Conservation (phyloP, 2,797 vertebrate species). For the Halcyon leucocephala region DNA sequence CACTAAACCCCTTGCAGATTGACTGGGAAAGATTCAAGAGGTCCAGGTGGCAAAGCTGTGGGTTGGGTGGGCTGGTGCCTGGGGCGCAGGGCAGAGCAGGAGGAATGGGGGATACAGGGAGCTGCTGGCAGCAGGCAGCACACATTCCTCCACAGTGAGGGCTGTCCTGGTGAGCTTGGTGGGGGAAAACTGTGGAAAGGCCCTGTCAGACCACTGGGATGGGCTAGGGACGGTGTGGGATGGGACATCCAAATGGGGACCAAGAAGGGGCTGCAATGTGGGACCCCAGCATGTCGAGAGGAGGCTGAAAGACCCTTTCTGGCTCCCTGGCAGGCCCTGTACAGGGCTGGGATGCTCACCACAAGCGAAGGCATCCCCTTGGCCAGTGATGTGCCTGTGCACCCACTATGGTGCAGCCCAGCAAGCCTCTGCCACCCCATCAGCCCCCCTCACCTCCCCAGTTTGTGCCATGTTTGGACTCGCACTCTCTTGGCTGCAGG, state of each 20-base stretch:
- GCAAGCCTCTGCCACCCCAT: background rate
- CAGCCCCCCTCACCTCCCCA: too few species aligned
- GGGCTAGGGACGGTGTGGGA: too few species aligned
- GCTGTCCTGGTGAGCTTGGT: background rate
- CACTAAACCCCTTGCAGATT: fast-evolving
- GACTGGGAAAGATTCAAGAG: background rate
- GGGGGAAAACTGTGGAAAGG: too few species aligned
- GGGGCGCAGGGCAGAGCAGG: fast-evolving
- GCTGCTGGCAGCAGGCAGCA: background rate
- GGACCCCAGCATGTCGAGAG: background rate
- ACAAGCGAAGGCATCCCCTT: fast-evolving
- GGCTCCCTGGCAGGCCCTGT: background rate
- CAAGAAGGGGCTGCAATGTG: fast-evolving
- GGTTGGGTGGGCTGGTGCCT: background rate
- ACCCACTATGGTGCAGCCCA: fast-evolving
- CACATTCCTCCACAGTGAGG: fast-evolving
- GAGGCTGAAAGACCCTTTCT: background rate
- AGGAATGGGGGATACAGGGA: background rate
- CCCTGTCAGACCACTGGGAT: background rate
- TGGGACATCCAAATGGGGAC: background rate
- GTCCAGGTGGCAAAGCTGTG: background rate
- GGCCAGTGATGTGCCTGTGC: fast-evolving
- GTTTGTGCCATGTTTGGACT: fast-evolving
- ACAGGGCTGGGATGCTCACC: background rate
- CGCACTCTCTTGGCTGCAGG: background rate